Conservation (phyloP, 2,113 vertebrate species). For the Channa maculata region DNA sequence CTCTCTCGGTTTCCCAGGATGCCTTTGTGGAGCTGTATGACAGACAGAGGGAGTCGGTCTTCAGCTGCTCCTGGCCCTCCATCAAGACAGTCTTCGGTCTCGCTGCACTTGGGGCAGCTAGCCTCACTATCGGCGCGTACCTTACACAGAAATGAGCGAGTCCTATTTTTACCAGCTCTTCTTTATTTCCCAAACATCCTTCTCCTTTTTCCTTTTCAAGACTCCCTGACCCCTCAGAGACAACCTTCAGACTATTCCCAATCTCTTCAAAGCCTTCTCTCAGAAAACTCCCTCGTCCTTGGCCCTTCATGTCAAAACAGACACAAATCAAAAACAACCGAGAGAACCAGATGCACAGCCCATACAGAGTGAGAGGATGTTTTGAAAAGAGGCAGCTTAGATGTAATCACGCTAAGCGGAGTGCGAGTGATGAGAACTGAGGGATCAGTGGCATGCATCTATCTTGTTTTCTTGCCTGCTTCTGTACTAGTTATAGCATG, state of each 20-base stretch:
- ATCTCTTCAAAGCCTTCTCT: constrained; percentile 74
- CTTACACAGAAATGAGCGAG: constrained; percentile 93
- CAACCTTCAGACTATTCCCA: constrained; percentile 53
- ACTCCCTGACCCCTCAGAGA: constrained; percentile 70
- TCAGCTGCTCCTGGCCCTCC: constrained; percentile 94
- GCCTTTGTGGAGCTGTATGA: constrained; percentile 97
- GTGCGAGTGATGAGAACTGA: constrained; percentile 34
- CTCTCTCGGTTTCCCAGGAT: constrained; percentile 84
- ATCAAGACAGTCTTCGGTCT: constrained; percentile 95
- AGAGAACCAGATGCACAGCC: constrained; percentile 55
- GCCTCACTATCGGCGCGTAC: constrained; percentile 96
- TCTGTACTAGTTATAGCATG: constrained; percentile 76
- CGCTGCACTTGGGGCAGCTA: constrained; percentile 94
- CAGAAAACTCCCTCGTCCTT: constrained; percentile 48
- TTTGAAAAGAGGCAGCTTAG: constrained; percentile 52
- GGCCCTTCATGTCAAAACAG: constrained; percentile 67
- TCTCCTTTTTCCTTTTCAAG: constrained; percentile 48
- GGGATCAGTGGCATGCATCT: constrained; percentile 38
- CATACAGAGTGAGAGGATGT: constrained; percentile 45
- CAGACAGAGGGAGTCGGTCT: constrained; percentile 88
- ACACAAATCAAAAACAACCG: constrained; percentile 68
- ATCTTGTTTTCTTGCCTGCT: constrained; percentile 62
- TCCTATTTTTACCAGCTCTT: constrained; percentile 17
- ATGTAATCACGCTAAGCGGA: constrained; percentile 54
- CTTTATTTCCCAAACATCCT: constrained; percentile 24